Conservation (phyloP, 2,797 vertebrate species). For the Leptatherina wallacei region DNA sequence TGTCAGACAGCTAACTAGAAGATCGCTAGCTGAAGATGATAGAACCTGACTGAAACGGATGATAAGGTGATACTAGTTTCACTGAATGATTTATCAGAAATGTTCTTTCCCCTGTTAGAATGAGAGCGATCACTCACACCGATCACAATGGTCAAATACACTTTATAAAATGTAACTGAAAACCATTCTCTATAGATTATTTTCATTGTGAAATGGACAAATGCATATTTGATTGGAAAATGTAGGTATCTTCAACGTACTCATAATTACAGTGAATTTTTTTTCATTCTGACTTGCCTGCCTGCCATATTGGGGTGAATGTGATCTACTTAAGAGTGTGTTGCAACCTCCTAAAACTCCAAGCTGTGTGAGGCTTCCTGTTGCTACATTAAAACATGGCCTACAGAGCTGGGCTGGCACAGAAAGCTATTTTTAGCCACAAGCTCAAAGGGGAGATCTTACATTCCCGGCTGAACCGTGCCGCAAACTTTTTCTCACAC, state of each 20-base stretch:
- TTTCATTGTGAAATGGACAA: background rate
- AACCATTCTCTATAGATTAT: background rate
- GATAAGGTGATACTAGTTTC: constrained; percentile 3
- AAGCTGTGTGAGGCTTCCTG: constrained; percentile 57
- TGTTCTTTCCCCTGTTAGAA: constrained; percentile 1
- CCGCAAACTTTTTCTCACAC: constrained; percentile 75
- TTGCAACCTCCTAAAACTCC: constrained; percentile 70
- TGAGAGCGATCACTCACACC: background rate
- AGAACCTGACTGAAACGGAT: background rate
- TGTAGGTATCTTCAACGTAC: background rate
- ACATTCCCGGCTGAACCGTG: constrained; percentile 76
- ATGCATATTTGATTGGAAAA: background rate
- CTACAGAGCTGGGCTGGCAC: constrained; percentile 78
- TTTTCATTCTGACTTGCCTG: constrained; percentile 10
- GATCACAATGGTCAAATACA: background rate
- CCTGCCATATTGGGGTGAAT: constrained; percentile 36
- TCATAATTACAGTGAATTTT: background rate
- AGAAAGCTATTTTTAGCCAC: constrained; percentile 81
- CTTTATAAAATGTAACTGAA: background rate
- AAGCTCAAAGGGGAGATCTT: constrained; percentile 70
- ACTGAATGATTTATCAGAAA: constrained; percentile 1
- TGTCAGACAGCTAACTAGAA: background rate
- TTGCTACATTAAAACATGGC: constrained; percentile 73
- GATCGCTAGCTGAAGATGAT: background rate
- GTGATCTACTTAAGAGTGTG: constrained; percentile 64